Percentiles rank a stretch among this genome's conserved stretches.
Evolutionary conservation across 1,140 invertebrate genomes (phyloP).

Genomic region (Arion vulgaris): DNA sequence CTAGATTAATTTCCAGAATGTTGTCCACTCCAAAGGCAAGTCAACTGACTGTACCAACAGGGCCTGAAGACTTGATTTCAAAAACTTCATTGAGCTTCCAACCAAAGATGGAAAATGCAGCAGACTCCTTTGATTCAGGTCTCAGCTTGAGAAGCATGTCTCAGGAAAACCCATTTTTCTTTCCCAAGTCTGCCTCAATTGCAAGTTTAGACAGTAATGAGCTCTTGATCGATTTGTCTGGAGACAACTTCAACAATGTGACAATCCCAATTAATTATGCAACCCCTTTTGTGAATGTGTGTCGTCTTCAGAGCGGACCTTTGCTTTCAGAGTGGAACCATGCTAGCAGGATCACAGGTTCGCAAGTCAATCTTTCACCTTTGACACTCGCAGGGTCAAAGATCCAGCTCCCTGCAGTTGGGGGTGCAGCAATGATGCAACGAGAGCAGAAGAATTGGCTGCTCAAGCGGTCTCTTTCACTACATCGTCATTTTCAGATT

Average conservation of each 20-base stretch:
- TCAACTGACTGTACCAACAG: not conserved
- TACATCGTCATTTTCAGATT: conserved; percentile 34
- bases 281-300: not conserved
- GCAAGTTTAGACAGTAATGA: conserved; percentile 31
- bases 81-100: not conserved
- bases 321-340: conserved; percentile 37
- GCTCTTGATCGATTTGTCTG: conserved; percentile 36
- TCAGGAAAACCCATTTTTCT: conserved; percentile 29
- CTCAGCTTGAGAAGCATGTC: conserved; percentile 32
- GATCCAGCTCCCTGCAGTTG: conserved; percentile 42
- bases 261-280: conserved; percentile 37
- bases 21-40: not conserved
- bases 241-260: conserved; percentile 38
- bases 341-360: conserved; percentile 18
- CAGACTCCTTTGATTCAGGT: conserved; percentile 31
- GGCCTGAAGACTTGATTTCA: not conserved
- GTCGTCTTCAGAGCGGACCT: conserved; percentile 26
- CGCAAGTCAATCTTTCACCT: conserved; percentile 21
- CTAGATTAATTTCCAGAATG: conserved; percentile 3
- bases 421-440: not conserved
- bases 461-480: conserved; percentile 27
- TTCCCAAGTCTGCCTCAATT: conserved; percentile 20
- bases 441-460: conserved; percentile 35
- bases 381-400: conserved; percentile 35
- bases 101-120: not conserved